Base-by-base conservation (phyloP, 1,140 invertebrate species). In the Thaumatotibia leucotreta region DNA sequence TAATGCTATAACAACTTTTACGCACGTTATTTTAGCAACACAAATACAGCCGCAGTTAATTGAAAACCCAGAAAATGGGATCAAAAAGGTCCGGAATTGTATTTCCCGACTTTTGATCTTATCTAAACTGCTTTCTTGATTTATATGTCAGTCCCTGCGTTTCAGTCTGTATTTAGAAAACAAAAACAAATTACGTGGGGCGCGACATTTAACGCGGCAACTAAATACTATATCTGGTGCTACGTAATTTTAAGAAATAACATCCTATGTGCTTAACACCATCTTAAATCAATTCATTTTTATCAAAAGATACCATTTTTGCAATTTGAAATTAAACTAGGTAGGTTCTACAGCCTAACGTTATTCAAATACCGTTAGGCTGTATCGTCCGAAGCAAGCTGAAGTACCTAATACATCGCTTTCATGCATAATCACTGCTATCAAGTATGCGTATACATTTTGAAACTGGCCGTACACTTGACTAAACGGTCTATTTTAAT, bases 71-170 rank as follows among this genome's bases (percentile, higher is more conserved):
- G n/a, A 14, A 58, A 58, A 58, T 27, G n/a, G 24, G 6, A 58
- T 27, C 52, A 58, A 58, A 58, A 58, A 58, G 52, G 52, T 14
- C 23, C 52, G 27, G n/a, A 58, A 58, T 58, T 14, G 52, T 58
- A 20, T 58, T 58, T 58, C 52, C 24, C 52, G 52, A 29, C 23
- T 58, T 58, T 58, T 58, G 52, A 58, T 58, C 23, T 58, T 58
- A 58, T 58, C 23, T 54, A 24, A 54, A 54, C 50, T 54, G 50
- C 50, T 54, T 54, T 27, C 50, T 54, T 54, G 50, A 54, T 54
- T 54, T 54, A 54, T 54, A 54, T 27, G 50, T 54, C 50, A 54
- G 50, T 10, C 50, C 50, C 23, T 54, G 11, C 22, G 50, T 27
- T 54, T 24, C 23, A 23, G 50, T 54, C 20, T 24, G 20, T 54